Base-by-base conservation (phyloP, 2,888 invertebrate genomes). In the Hydriomena furcata region DNA sequence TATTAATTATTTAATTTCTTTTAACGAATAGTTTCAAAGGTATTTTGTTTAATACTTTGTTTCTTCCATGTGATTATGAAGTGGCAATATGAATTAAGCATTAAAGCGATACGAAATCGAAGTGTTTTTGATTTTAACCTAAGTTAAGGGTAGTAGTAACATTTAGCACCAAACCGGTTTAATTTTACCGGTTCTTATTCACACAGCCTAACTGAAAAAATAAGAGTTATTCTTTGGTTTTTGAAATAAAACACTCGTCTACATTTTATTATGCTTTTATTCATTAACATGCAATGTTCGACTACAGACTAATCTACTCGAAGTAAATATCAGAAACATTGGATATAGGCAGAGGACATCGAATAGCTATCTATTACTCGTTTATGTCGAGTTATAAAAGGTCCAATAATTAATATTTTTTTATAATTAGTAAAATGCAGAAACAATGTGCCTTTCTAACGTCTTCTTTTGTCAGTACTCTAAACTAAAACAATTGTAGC, bases 51-150 rank as follows among this genome's bases (percentile, higher is more conserved):
- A 76, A 75, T 76, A 79, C 71, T 81, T 79, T 82, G 78, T 86
- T 88, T 86, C 82, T 82, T 86, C 81, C 80, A 84, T 85, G 85
- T 85, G 86, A 84, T 86, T 79, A 83, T 81, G 79, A 84, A 88
- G 74, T 82, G 84, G 85, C 84, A 85, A 86, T 86, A 87, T 73
- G 73, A 79, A 76, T 17, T 83, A 82, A 81, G 81, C 74, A 85
- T 73, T 72, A 74, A 74, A 74, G 69, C 67, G 62, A 73, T 67
- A 69, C 68, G 61, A 71, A 67, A 66, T 68, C 66, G 59, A 55
- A 56, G 50, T 37, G 50, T 44, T 56, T 47, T n/a, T n/a, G n/a
- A n/a, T n/a, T n/a, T n/a, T n/a, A n/a, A n/a, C n/a, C n/a, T n/a
- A n/a, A n/a, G n/a, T n/a, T n/a, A n/a, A n/a, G n/a, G n/a, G n/a